These are phyloP conservation scores for Xiphydria camelus DNA, from an alignment of 2,888 invertebrate genomes.

Conservation along the genomic window DNA sequence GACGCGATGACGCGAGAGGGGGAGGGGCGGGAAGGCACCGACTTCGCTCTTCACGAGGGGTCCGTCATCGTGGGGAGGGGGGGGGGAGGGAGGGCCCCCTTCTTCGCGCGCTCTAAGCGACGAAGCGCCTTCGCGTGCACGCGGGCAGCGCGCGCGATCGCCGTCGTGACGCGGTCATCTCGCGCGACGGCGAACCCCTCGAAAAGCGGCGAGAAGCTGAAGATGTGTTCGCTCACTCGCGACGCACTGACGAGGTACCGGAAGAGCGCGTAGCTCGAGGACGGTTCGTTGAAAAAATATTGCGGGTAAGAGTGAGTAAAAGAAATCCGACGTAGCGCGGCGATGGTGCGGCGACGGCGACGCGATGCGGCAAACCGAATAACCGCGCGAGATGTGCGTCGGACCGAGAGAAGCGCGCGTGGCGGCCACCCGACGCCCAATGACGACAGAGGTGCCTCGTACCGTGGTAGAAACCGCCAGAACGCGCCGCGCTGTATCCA, in stretches of 20 bases:
- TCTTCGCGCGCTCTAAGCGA: too few relatives aligned
- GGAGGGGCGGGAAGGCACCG: too few relatives aligned
- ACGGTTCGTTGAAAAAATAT: background rate
- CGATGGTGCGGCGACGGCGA: slow-evolving; percentile 10
- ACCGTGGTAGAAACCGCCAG: slow-evolving; percentile 27
- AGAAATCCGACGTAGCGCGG: slow-evolving; percentile 4
- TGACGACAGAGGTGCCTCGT: slow-evolving; percentile 37
- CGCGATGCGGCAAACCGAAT: slow-evolving; percentile 21
- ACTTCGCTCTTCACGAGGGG: too few relatives aligned
- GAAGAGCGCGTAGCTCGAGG: background rate
- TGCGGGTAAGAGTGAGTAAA: background rate
- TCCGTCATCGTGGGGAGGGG: too few relatives aligned
- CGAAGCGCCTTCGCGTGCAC: too few relatives aligned
- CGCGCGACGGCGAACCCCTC: background rate
- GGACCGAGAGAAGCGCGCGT: slow-evolving; percentile 29
- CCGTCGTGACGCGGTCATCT: background rate
- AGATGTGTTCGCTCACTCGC: background rate
- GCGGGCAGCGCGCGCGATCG: background rate
- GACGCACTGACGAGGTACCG: background rate
- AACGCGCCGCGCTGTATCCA: slow-evolving; percentile 15
- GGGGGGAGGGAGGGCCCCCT: too few relatives aligned
- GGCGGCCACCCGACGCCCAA: slow-evolving; percentile 51
- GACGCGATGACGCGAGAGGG: too few relatives aligned
- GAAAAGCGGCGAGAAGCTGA: background rate
- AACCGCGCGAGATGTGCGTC: slow-evolving; percentile 18